Evolutionary conservation across 2,797 vertebrate genomes (phyloP), one percentile per base, ranked within the genome.

Genomic region (Antennarius maculatus): DNA sequence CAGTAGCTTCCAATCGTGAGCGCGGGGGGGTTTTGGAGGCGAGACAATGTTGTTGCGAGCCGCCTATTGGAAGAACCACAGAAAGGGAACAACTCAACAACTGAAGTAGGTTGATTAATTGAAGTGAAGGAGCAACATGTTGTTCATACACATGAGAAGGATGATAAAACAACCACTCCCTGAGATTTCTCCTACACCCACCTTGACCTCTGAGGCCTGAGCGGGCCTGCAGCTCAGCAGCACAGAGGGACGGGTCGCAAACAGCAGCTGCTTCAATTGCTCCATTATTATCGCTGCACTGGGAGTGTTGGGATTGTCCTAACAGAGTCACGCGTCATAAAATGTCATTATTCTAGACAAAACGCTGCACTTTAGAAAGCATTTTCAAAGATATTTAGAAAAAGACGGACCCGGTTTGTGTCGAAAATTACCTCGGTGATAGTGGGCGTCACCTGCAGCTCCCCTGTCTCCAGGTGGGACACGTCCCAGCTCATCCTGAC

Each of bases 21-120:
- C 96, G 0, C 97, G 91, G 0, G 97, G 97, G 12, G 97, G 97
- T 80, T 99, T 99, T 0, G 96, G 97, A 0, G 97, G 97, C 18
- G 95, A 98, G 37, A 90, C 57, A 60, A 92, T 85, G 86, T 76
- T 62, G 70, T 54, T 90, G 66, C 84, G 88, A 1, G 86, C 77
- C 49, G 82, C 93, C 96, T 99, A 86, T 62, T 62, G 15, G 28
- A 65, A 62, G 80, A 71, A 69, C 2, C 12, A 18, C 2, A 42
- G 7, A 8, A 23, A 27, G 13, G 12, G 6, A 77, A 42, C 49
- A 18, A 62, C 27, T 39, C 37, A 39, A 39, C 29, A 56, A 9
- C 16, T 23, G 2, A 8, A 5, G 31, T 5, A 34, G 31, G 31
- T 2, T 3, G 31, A 3, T 4, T n/a, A 29, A 28, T 2, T 0